Conservation (phyloP, 2,113 vertebrate genomes). For the Thamnaconus septentrionalis region DNA sequence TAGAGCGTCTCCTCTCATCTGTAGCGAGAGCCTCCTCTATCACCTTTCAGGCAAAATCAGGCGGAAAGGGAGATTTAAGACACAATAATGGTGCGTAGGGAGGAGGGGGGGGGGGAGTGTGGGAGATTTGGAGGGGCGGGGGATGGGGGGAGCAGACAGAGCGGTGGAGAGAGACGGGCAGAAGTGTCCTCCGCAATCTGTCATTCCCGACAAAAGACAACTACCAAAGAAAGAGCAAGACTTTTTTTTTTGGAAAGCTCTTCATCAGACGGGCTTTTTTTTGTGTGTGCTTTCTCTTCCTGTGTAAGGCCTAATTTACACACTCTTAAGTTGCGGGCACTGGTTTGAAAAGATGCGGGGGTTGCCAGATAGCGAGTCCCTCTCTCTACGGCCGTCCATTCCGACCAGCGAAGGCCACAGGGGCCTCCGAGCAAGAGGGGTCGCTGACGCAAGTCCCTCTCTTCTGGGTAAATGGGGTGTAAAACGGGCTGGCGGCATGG, state of each 20-base stretch:
- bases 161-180: not conserved
- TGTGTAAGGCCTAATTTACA: slow-evolving; percentile 1
- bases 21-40: slow-evolving; percentile 47
- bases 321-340: slow-evolving; percentile 25
- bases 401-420: slow-evolving; percentile 9
- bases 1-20: slow-evolving; percentile 45
- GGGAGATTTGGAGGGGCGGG: slow-evolving; percentile 19
- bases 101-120: slow-evolving; percentile 33
- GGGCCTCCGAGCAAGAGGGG: slow-evolving; percentile 25
- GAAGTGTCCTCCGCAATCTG: slow-evolving; percentile 1
- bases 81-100: slow-evolving; percentile 38
- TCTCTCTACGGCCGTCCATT: not conserved
- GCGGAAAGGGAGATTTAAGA: slow-evolving; percentile 59
- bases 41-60: slow-evolving; percentile 58
- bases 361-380: not conserved
- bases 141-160: slow-evolving; percentile 16
- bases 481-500: slow-evolving; percentile 46
- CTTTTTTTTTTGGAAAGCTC: slow-evolving; percentile 6
- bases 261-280: slow-evolving; percentile 2
- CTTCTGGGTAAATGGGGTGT: slow-evolving; percentile 52
- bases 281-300: slow-evolving; percentile 10
- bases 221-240: slow-evolving; percentile 5
- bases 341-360: slow-evolving; percentile 23
- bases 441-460: slow-evolving; percentile 42
- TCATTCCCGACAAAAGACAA: slow-evolving; percentile 26